phyloP scores from a whole-genome alignment of 2,797 vertebrate species.

The Acipenser transmontanus region DNA sequence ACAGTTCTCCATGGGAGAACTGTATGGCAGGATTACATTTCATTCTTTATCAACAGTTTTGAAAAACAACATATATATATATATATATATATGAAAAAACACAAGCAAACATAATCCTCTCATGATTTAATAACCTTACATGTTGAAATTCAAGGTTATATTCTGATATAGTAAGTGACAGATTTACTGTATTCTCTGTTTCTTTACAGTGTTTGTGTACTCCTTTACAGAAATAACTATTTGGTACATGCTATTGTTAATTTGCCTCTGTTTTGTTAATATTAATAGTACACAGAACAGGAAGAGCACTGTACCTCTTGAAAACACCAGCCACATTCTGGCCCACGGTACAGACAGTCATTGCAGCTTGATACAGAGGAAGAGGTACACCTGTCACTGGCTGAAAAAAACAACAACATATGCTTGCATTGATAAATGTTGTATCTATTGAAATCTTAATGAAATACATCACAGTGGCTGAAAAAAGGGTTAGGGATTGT shows the following conservation, averaged over 20 bases:
- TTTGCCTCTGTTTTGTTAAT: no score
- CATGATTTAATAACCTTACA: background rate
- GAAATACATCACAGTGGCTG: no score
- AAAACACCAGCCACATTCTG: slow-evolving; percentile 92
- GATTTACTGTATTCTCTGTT: no score
- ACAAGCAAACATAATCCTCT: no score
- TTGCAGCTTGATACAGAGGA: slow-evolving; percentile 67
- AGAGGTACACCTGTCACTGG: slow-evolving; percentile 70
- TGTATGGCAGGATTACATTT: background rate
- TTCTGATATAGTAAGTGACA: background rate
- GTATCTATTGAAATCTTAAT: no score
- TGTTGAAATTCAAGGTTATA: background rate
- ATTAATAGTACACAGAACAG: background rate
- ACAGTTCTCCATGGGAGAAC: no score
- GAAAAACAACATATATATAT: background rate
- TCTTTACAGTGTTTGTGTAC: background rate
- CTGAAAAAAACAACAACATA: slow-evolving; percentile 45
- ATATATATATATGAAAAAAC: no score
- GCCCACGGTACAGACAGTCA: slow-evolving; percentile 78
- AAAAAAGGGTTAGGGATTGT: no score
- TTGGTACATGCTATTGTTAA: slow-evolving; percentile 7
- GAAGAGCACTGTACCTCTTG: slow-evolving; percentile 70
- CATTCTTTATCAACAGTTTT: background rate
- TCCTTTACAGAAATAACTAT: slow-evolving; percentile 17
- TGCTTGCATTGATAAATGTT: no score